These are phyloP conservation scores for Formica exsecta DNA, from an alignment of 1,140 invertebrate genomes.

Conservation along the genomic window DNA sequence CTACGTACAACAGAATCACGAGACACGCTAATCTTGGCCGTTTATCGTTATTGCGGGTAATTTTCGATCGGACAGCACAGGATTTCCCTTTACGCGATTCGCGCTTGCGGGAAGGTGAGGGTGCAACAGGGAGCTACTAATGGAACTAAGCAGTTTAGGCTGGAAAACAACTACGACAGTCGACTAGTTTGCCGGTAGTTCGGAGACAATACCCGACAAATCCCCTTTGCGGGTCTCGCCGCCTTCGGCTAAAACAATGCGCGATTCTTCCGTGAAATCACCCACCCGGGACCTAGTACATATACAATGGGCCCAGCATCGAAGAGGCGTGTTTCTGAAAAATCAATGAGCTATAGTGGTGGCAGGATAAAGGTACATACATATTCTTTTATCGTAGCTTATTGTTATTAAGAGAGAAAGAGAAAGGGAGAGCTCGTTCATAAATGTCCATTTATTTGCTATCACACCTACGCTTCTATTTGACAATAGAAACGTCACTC, in stretches of 20 bases:
- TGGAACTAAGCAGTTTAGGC: constrained; percentile 72
- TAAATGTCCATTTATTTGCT: constrained; percentile 57
- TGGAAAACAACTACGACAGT: constrained; percentile 60
- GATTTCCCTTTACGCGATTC: not conserved
- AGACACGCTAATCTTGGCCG: not conserved
- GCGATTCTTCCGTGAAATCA: constrained; percentile 74
- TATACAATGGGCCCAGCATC: constrained; percentile 65
- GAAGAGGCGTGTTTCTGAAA: constrained; percentile 62
- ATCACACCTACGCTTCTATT: not conserved
- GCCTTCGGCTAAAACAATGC: constrained; percentile 73
- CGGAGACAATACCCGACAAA: constrained; percentile 72
- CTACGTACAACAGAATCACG: not conserved
- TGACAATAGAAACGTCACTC: constrained; percentile 26
- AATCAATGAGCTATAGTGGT: constrained; percentile 67
- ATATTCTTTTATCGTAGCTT: constrained; percentile 65
- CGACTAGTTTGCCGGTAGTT: constrained; percentile 70
- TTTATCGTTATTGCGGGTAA: constrained; percentile 51
- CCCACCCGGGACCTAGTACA: constrained; percentile 63
- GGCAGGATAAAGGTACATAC: constrained; percentile 48
- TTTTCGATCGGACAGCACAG: constrained; percentile 26
- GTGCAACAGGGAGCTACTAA: constrained; percentile 38
- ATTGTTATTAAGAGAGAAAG: constrained; percentile 55
- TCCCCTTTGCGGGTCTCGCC: constrained; percentile 67
- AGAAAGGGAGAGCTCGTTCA: constrained; percentile 23
- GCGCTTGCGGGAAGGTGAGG: constrained; percentile 16